Evolutionary conservation across 2,113 vertebrate species (phyloP), one percentile per base, ranked within the genome.

Genomic region (Bujurquina vittata): DNA sequence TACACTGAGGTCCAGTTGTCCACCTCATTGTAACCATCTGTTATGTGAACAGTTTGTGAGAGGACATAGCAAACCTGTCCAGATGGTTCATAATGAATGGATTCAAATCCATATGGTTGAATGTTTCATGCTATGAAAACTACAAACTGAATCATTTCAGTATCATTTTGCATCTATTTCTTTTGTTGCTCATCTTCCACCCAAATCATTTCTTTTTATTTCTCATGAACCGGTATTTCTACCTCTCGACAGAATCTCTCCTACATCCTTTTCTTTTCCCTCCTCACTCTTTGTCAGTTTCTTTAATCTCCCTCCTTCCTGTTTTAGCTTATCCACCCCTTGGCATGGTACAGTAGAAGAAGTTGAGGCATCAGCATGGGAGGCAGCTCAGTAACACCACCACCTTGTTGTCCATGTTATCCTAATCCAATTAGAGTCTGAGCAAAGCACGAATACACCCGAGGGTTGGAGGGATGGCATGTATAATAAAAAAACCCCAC

Each of bases 61-160:
- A 31, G 61, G 79, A 79, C 74, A 43, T 20, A 75, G n/a, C 23
- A 49, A 56, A 59, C 58, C 67, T 77, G 75, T 85, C 77, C 88
- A 91, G 85, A 85, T 88, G 78, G 85, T 90, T 78, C 74, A 91
- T 91, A 86, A 92, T 93, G 79, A 83, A 93, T 89, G 86, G 52
- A 69, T 49, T 57, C 54, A 29, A 65, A 85, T 87, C 90, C 87
- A 90, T 89, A 85, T 72, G 86, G 73, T 29, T 87, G 60, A 89
- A 91, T 89, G 87, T 89, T 90, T 86, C 18, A 84, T 87, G 59
- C 15, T 46, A 49, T 57, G 55, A 54, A 79, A 81, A 72, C 79
- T 84, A 7, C 69, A 12, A 61, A 81, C 49, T 26, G 43, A 72
- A 31, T 40, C 5, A 5, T n/a, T 43, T 78, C 61, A 73, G 12